Evolutionary conservation across 2,888 invertebrate species (phyloP).

Genomic region (Dryobotodes eremita): DNA sequence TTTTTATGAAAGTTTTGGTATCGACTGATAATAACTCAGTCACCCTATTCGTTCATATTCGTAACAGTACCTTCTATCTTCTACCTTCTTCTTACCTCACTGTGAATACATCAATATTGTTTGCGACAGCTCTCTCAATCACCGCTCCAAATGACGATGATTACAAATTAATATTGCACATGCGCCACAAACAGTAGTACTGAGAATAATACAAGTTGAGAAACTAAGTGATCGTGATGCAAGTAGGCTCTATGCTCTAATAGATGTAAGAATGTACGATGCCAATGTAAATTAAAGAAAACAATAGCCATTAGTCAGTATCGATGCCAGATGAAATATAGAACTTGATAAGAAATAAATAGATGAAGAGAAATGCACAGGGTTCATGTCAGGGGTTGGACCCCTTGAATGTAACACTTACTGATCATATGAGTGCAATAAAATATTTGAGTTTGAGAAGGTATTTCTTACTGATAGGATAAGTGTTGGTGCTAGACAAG

Average conservation of each 20-base stretch:
- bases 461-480: background rate
- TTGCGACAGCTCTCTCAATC: constrained; percentile 32
- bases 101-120: constrained; percentile 12
- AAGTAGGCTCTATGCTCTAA: constrained; percentile 73
- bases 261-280: constrained; percentile 63
- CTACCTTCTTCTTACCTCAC: too few relatives aligned
- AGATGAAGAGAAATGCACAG: background rate
- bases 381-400: background rate
- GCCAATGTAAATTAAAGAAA: constrained; percentile 65
- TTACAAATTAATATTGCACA: constrained; percentile 49
- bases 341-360: background rate
- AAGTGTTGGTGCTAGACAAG: background rate
- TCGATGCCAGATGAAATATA: constrained; percentile 17
- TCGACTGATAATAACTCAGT: background rate
- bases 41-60: background rate
- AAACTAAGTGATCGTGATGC: constrained; percentile 70
- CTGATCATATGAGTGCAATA: background rate
- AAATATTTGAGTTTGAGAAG: background rate
- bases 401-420: background rate
- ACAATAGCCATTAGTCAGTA: constrained; percentile 43
- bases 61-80: background rate
- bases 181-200: constrained; percentile 37
- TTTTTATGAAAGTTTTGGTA: background rate
- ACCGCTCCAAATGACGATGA: constrained; percentile 17
- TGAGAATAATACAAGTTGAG: constrained; percentile 61